These are phyloP conservation scores for Vidua macroura DNA, from an alignment of 2,113 vertebrate genomes.

Conservation along the genomic window DNA sequence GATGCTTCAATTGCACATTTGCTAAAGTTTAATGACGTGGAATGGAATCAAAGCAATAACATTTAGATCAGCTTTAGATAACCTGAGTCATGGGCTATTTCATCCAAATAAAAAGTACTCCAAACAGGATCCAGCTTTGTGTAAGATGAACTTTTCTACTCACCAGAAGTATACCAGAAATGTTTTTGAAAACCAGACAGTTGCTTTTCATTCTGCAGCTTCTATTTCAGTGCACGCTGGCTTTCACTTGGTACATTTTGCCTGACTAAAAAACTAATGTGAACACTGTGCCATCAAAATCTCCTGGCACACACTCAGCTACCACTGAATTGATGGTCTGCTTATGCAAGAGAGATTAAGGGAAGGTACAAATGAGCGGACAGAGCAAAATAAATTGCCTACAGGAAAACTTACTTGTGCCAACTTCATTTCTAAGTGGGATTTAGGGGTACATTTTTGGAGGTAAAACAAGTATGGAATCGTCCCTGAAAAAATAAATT, in stretches of 20 bases:
- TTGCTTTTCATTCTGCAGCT: background rate
- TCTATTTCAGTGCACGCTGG: background rate
- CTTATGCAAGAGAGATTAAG: slow-evolving; percentile 53
- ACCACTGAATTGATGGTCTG: background rate
- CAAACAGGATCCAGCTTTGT: background rate
- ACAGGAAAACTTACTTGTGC: slow-evolving; percentile 6
- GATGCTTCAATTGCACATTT: slow-evolving; percentile 46
- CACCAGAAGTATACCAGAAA: background rate
- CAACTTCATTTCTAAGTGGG: slow-evolving; percentile 19
- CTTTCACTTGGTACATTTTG: background rate
- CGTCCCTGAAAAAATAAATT: slow-evolving; percentile 7
- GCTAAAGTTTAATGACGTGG: slow-evolving; percentile 61
- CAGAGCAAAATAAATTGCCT: slow-evolving; percentile 18
- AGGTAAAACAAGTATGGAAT: background rate
- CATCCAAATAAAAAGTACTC: background rate
- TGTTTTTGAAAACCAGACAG: background rate
- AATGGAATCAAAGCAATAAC: slow-evolving; percentile 56
- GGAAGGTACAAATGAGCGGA: background rate
- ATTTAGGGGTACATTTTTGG: slow-evolving; percentile 23
- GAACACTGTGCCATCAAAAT: slow-evolving; percentile 20
- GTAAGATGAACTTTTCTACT: background rate
- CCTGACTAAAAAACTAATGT: background rate
- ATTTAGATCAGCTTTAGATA: slow-evolving; percentile 37
- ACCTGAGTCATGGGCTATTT: slow-evolving; percentile 20
- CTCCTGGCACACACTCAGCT: background rate